phyloP scores from a whole-genome alignment of 2,797 vertebrate species.

The Arctocebus calabarensis region DNA sequence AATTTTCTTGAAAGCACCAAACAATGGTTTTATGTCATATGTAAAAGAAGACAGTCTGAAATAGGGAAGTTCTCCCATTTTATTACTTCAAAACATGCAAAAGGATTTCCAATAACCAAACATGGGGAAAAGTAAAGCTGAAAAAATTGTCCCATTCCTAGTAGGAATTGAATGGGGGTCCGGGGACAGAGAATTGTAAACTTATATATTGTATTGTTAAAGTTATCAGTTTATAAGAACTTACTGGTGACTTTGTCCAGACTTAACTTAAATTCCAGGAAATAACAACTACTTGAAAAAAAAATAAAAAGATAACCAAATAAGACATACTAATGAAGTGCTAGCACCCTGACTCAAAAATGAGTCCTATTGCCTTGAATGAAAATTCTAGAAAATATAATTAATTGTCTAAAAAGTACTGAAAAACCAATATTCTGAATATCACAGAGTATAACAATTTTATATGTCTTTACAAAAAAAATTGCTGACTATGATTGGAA shows the following conservation, averaged over 20 bases:
- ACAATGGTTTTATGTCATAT: background rate
- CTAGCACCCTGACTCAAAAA: background rate
- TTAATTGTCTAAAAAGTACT: background rate
- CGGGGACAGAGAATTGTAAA: background rate
- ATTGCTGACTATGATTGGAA: background rate
- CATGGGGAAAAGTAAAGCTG: background rate
- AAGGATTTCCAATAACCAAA: background rate
- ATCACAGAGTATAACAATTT: background rate
- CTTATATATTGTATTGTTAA: background rate
- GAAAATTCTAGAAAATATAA: background rate
- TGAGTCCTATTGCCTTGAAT: background rate
- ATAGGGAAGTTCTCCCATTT: background rate
- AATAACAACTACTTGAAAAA: background rate
- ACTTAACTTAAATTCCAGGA: background rate
- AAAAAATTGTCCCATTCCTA: background rate
- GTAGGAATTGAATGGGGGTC: background rate
- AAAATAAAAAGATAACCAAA: background rate
- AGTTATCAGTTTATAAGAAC: background rate
- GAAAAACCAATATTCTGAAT: background rate
- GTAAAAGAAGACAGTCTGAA: background rate
- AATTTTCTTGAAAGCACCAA: slow-evolving; percentile 45
- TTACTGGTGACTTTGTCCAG: background rate
- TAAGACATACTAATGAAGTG: background rate
- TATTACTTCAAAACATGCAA: background rate
- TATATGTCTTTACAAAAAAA: background rate